Evolutionary conservation across 1,140 invertebrate genomes (phyloP).

Genomic region (Dreissena polymorpha): DNA sequence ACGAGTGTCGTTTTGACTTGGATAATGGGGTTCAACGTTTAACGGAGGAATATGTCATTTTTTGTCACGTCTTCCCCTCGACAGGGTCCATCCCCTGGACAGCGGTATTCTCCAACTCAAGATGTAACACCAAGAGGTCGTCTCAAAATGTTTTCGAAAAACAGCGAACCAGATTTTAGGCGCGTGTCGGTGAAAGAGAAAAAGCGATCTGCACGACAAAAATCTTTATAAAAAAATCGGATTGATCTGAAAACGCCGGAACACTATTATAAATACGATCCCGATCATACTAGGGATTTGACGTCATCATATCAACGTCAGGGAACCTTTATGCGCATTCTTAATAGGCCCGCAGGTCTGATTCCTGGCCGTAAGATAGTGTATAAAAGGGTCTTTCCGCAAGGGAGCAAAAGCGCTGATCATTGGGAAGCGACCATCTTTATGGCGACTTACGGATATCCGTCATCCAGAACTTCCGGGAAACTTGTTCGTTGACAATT

Average conservation of each 20-base stretch:
- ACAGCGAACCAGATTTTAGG: neutral
- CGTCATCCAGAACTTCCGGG: conserved; percentile 25
- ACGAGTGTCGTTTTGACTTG: too few species aligned
- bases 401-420: conserved; percentile 35
- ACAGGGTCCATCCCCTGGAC: neutral
- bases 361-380: conserved; percentile 34
- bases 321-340: neutral
- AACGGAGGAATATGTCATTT: too few species aligned
- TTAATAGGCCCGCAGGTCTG: neutral
- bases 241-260: conserved; percentile 34
- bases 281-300: conserved; percentile 27
- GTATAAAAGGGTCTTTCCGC: conserved; percentile 23
- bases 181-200: conserved; percentile 26
- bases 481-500: conserved; percentile 47
- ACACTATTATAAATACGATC: conserved; percentile 37
- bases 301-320: conserved; percentile 35
- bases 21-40: too few species aligned
- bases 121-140: neutral
- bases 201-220: conserved; percentile 19
- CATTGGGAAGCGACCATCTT: conserved; percentile 33
- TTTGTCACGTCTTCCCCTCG: too few species aligned
- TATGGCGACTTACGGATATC: conserved; percentile 4
- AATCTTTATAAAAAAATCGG: conserved; percentile 25
- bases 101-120: neutral
- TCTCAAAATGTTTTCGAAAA: neutral